Conservation (phyloP, 2,888 invertebrate genomes). For the Thera britannica region DNA sequence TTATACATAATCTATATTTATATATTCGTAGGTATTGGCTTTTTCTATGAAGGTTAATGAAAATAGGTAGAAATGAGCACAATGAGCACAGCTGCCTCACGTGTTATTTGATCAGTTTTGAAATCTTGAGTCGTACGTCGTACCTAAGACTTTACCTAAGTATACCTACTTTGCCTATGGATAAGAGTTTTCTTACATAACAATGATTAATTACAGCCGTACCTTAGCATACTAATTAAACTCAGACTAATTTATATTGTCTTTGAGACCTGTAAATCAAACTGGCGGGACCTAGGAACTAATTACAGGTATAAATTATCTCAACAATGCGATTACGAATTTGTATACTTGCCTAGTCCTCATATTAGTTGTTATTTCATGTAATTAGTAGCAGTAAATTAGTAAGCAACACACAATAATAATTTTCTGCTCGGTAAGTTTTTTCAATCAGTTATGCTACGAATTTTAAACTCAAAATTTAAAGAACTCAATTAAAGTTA, state of each 20-base stretch:
- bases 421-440: neutral
- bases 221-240: constrained; percentile 12
- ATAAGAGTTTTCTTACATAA: constrained; percentile 53
- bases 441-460: neutral
- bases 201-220: constrained; percentile 37
- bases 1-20: too few species aligned
- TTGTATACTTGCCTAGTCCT: too few species aligned
- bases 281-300: neutral
- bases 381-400: neutral
- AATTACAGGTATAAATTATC: neutral
- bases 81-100: neutral
- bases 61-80: neutral
- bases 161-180: neutral
- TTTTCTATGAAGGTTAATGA: neutral
- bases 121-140: neutral
- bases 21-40: neutral
- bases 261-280: neutral
- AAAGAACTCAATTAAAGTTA: constrained; percentile 12
- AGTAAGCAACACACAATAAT: neutral
- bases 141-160: too few species aligned
- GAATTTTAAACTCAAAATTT: constrained; percentile 13
- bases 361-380: neutral
- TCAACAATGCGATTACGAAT: neutral
- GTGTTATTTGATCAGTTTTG: neutral
- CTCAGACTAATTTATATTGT: constrained; percentile 26